Base-by-base conservation (phyloP, 2,797 vertebrate species). In the Rousettus madagascariensis region DNA sequence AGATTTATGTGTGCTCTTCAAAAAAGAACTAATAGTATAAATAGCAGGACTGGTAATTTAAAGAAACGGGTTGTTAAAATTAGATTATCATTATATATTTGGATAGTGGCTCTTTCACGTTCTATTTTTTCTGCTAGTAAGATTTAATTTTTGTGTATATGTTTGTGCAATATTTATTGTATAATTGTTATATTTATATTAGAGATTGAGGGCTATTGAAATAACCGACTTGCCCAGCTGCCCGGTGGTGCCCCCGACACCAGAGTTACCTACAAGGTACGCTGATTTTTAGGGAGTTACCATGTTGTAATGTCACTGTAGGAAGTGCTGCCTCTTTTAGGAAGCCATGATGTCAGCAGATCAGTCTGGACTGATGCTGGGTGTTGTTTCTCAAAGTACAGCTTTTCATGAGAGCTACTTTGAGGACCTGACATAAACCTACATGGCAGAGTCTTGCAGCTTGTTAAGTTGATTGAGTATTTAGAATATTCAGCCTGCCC, bases 121-220 rank as follows among this genome's bases (percentile, higher is more conserved):
- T 97, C 86, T 94, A 41, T 88, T 97, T 97, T 92, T 92, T 95
- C 96, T 98, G 93, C 41, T 96, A 97, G 93, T 97, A 92, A 97
- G 93, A 96, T 98, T 94, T 98, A 96, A 92, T 93, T 94, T 97
- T 90, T 97, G 92, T 98, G 75, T 98, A 83, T 98, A 96, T 98
- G 33, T 98, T 97, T 97, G 96, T 98, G 92, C 98, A 98, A 98
- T 98, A 98, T 98, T 98, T 98, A 98, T 98, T 96, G 98, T 98
- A 98, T 98, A 96, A 98, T 98, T 98, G 98, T 98, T 98, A 98
- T 98, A 98, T 98, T 98, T 98, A 98, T 95, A 98, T 98, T 97
- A 98, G 98, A 98, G 98, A 98, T 98, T 98, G 98, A 99, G 98
- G 98, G 98, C 98, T 98, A 98, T 98, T 98, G 98, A 98, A 98